phyloP scores from a whole-genome alignment of 2,797 vertebrate species.

The Arrhamphus sclerolepis region DNA sequence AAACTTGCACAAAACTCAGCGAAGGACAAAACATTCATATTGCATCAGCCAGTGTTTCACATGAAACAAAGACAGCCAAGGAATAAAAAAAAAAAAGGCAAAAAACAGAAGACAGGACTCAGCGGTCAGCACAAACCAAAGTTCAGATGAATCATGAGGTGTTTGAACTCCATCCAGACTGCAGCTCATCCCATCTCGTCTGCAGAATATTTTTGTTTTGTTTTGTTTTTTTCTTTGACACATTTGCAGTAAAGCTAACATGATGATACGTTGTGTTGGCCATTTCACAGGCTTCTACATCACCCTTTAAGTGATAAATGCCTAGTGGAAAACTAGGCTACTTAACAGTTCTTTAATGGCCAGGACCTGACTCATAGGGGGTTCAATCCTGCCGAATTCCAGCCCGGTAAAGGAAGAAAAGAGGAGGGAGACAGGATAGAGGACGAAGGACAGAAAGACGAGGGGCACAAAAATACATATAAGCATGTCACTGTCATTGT shows the following conservation, averaged over 20 bases:
- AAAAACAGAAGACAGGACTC: slow-evolving; percentile 14
- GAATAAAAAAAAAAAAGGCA: not conserved
- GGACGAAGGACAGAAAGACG: no score
- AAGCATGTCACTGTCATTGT: no score
- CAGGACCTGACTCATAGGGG: no score
- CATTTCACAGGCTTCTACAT: not conserved
- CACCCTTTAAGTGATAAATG: not conserved
- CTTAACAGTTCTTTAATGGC: not conserved
- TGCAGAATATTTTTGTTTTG: slow-evolving; percentile 13
- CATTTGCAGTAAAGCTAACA: not conserved
- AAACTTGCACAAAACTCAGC: not conserved
- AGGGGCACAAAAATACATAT: no score
- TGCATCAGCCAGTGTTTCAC: slow-evolving; percentile 31
- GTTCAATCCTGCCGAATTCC: no score
- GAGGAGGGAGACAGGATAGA: no score
- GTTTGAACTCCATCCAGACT: slow-evolving; percentile 9
- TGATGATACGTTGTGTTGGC: not conserved
- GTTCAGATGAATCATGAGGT: slow-evolving; percentile 2
- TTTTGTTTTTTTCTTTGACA: no score
- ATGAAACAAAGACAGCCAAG: slow-evolving; percentile 19
- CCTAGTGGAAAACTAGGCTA: not conserved
- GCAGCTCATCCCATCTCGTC: slow-evolving; percentile 16
- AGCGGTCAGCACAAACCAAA: slow-evolving; percentile 28
- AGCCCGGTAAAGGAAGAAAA: no score
- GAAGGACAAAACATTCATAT: slow-evolving; percentile 38